Evolutionary conservation across 1,140 invertebrate species (phyloP), one percentile per base, ranked within the genome.

Genomic region (Cydia pomonella): DNA sequence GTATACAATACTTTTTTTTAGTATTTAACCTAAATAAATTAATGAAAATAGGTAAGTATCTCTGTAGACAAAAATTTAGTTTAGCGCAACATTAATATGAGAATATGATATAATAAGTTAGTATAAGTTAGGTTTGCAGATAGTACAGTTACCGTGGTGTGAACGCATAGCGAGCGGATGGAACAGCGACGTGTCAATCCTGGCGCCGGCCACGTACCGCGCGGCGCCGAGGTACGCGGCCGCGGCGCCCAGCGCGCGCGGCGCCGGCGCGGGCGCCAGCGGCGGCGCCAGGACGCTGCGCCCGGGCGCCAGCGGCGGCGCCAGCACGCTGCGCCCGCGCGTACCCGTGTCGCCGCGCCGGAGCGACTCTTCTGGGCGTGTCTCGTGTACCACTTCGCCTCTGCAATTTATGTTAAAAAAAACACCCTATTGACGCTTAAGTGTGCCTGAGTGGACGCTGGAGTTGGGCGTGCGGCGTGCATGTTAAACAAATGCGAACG

Each of bases 161-260:
- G 86, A 59, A 9, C 83, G 79, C 18, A 89, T 73, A 16, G 85
- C 79, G 3, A 90, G 69, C 25, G 87, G 79, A 2, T 85, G 87
- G 74, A 91, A 90, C 16, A 91, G 83, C 9, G 88, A 83, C 16
- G 88, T 90, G 77, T 89, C 89, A 71, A 90, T 89, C 12, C 86
- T 76, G 0, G 83, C 75, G 75, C 89, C 89, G 50, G 89, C 87
- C 38, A 90, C 87, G 77, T 89, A 90, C 12, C 88, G 84, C 76
- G 86, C 82, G 10, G 87, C 82, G 76, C 87, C 84, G n/a, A 91
- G 79, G 78, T 91, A 91, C 1, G 85, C 84, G 25, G 83, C 87
- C 12, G 87, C 88, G 1, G 88, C 87, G 66, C 75, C 80, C 13
- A 66, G 77, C 18, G 73, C 66, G 73, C 44, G 71, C 74, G n/a